Evolutionary conservation across 64 coral and sea anemone species (phyloP).

Genomic region (Catalaphyllia jardinei): DNA sequence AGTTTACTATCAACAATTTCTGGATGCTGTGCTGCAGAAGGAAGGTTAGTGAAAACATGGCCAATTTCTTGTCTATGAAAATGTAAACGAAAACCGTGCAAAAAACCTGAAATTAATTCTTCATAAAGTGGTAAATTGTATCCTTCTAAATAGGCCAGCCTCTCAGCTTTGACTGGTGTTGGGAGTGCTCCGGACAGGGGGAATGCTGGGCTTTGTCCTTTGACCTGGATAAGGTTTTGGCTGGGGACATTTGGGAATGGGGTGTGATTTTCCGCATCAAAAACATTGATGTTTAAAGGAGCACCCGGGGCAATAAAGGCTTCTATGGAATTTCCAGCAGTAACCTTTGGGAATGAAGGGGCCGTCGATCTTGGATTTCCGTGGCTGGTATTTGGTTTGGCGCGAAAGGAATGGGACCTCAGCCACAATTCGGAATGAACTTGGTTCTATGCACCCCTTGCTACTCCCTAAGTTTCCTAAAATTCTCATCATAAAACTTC

Average conservation of each 20-base stretch:
- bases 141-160: slow-evolving; percentile 2
- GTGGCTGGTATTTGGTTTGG: neutral
- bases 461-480: slow-evolving; percentile 22
- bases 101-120: neutral
- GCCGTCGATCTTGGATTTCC: neutral
- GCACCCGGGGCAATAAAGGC: slow-evolving; percentile 1
- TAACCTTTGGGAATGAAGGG: neutral
- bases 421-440: neutral
- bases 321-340: slow-evolving; percentile 9
- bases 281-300: slow-evolving; percentile 23
- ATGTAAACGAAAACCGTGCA: neutral
- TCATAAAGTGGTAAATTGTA: neutral
- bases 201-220: neutral
- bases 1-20: slow-evolving; percentile 7
- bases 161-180: slow-evolving; percentile 37
- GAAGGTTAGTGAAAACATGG: neutral
- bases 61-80: too few relatives aligned
- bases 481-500: slow-evolving; percentile 57
- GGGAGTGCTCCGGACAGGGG: slow-evolving; percentile 3
- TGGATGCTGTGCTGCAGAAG: neutral
- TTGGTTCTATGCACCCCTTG: neutral
- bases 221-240: neutral
- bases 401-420: neutral
- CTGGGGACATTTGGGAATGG: neutral
- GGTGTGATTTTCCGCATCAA: neutral